phyloP scores from a whole-genome alignment of 1,140 invertebrate species.

The Drosophila lowei region DNA sequence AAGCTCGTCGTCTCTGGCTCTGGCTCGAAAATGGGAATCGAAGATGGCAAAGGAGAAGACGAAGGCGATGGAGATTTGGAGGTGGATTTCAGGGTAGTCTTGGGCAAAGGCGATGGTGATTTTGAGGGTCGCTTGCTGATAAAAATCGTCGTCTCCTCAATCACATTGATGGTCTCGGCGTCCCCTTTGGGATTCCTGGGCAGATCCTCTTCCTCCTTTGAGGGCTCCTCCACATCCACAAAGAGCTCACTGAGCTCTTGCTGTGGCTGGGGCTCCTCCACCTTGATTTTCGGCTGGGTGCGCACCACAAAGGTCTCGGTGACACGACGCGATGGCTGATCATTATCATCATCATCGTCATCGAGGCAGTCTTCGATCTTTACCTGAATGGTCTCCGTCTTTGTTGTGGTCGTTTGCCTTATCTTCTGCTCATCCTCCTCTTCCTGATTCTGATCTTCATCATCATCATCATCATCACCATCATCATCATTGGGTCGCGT shows the following conservation, averaged over 20 bases:
- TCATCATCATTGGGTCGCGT: conserved; percentile 21
- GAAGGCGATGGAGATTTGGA: conserved; percentile 35
- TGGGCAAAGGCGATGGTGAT: conserved; percentile 37
- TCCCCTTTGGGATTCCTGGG: conserved; percentile 33
- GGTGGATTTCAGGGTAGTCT: neutral
- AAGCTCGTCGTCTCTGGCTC: conserved; percentile 30
- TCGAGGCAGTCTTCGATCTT: conserved; percentile 77
- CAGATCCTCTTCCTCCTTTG: neutral
- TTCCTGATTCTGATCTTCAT: neutral
- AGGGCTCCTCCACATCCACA: conserved; percentile 26
- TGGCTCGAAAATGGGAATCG: too few relatives aligned
- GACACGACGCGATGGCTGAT: conserved; percentile 20
- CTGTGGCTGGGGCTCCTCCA: conserved; percentile 34
- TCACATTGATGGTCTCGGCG: conserved; percentile 33
- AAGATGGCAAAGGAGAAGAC: neutral
- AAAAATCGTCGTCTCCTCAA: conserved; percentile 56
- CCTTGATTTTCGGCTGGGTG: conserved; percentile 56
- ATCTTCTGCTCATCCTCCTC: neutral
- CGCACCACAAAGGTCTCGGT: conserved; percentile 58
- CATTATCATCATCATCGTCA: conserved; percentile 64
- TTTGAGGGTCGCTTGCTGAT: conserved; percentile 47
- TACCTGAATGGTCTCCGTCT: conserved; percentile 65
- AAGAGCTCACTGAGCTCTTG: conserved; percentile 31
- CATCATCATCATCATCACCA: conserved; percentile 30
- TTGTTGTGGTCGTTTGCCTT: conserved; percentile 22